A percentile compares a stretch with the other conserved stretches of the same genome.
These are phyloP conservation scores for Cheilosia impressa DNA, from an alignment of 2,888 invertebrate species.

Conservation along the genomic window DNA sequence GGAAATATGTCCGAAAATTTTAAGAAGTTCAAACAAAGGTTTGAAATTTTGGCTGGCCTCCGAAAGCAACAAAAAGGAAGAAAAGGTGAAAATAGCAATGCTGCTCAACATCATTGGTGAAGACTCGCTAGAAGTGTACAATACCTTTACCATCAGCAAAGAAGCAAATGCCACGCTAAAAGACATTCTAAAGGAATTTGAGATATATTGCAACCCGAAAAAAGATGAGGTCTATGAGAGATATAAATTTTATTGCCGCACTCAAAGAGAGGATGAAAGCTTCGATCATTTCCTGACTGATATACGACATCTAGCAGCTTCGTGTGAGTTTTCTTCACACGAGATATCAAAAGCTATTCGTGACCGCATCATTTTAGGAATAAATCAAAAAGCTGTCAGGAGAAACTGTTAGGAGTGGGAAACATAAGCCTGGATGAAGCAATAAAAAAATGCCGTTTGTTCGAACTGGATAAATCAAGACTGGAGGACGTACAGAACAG, in stretches of 20 bases:
- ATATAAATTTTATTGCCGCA: slow-evolving; percentile 16
- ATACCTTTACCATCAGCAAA: slow-evolving; percentile 14
- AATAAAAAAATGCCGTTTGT: slow-evolving; percentile 16
- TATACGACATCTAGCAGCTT: slow-evolving; percentile 5
- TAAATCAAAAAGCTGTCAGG: slow-evolving; percentile 7
- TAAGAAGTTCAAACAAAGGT: slow-evolving; percentile 23
- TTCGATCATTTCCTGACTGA: slow-evolving; percentile 29
- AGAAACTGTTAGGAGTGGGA: slow-evolving; percentile 8
- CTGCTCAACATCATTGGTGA: slow-evolving; percentile 23
- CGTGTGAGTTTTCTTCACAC: slow-evolving; percentile 15
- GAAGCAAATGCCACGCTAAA: not conserved
- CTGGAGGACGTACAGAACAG: slow-evolving; percentile 17
- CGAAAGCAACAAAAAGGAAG: slow-evolving; percentile 6
- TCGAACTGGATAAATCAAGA: slow-evolving; percentile 22
- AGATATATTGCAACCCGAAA: slow-evolving; percentile 1
- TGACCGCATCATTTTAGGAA: slow-evolving; percentile 13
- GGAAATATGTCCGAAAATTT: slow-evolving; percentile 28
- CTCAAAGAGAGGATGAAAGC: slow-evolving; percentile 18
- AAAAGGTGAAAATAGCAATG: slow-evolving; percentile 20
- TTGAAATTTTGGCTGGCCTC: slow-evolving; percentile 8
- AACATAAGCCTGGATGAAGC: slow-evolving; percentile 15
- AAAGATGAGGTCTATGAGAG: not conserved
- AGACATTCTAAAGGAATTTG: not conserved
- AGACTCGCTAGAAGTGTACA: slow-evolving; percentile 13
- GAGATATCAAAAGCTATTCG: slow-evolving; percentile 2